Base-by-base conservation (phyloP, 2,797 vertebrate genomes). In the Pangasius krempfi region DNA sequence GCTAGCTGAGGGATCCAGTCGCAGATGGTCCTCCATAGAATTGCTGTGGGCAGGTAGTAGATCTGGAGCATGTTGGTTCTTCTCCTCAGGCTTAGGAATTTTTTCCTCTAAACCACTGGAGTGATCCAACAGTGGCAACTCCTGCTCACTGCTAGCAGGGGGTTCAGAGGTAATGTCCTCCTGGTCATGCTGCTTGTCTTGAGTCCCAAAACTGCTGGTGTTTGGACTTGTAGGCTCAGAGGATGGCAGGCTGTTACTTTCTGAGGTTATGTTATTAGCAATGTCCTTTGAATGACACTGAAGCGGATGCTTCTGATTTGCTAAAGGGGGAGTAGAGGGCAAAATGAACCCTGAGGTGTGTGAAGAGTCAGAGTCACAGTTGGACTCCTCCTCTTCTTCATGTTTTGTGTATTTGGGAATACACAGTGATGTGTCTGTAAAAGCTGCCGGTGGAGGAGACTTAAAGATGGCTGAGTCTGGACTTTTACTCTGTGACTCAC, bases 1-100 rank as follows among this genome's bases (percentile, higher is more conserved):
- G 18, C 95, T 97, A 90, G 95, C 95, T 9, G 95, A 93, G 52
- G 95, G 94, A 89, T 96, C 95, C 91, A 96, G 93, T 72, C 93
- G 93, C 0, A 93, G 87, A 86, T 96, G 96, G 60, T 93, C 92
- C 52, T 94, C 54, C 70, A 89, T 93, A 88, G 94, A 96, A 83
- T 95, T 92, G 85, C 94, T 94, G 1, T 94, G 93, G 47, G 95
- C 96, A 3, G 95, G 96, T 83, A 96, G 94, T 12, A 97, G 95
- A 87, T 96, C 95, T 0, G 96, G 96, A 81, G 96, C 96, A 1
- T 47, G 93, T 47, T 95, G 94, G 73, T 87, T 68, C 88, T 95
- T 91, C 93, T 95, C 86, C 92, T 96, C 56, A 93, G 56, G 9
- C 25, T 80, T 62, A 68, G 25, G 12, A 64, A 86, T 25, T 22